phyloP scores from a whole-genome alignment of 1,140 invertebrate species.

The Aphis craccivora region DNA sequence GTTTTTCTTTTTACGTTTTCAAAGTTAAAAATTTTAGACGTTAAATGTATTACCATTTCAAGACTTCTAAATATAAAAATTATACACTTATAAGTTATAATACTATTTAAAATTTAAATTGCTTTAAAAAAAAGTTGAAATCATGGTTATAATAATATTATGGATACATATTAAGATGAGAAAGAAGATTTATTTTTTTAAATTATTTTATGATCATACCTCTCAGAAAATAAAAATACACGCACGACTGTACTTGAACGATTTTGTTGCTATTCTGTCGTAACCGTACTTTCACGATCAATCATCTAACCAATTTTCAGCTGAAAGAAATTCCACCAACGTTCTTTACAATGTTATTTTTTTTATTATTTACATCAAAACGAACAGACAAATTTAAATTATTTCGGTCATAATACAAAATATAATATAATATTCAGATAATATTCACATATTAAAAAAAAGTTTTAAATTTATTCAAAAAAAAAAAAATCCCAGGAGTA shows the following conservation, averaged over 20 bases:
- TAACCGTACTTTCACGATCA: slow-evolving; percentile 28
- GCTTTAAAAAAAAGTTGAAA: background rate
- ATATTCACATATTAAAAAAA: slow-evolving; percentile 29
- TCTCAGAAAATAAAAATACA: slow-evolving; percentile 1
- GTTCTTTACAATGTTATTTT: background rate
- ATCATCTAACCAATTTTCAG: slow-evolving; percentile 32
- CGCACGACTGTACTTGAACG: slow-evolving; percentile 33
- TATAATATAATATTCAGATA: background rate
- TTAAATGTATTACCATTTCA: background rate
- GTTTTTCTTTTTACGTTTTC: background rate
- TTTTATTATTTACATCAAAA: slow-evolving; percentile 29
- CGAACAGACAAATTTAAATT: slow-evolving; percentile 31
- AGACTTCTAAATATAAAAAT: background rate
- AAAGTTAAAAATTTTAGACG: background rate
- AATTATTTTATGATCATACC: slow-evolving; percentile 5
- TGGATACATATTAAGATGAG: background rate
- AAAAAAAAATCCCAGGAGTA: background rate
- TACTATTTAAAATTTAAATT: background rate
- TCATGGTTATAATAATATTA: background rate
- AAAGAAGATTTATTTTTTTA: slow-evolving; percentile 14
- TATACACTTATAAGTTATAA: background rate
- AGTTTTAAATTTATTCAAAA: background rate
- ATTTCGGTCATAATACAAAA: background rate
- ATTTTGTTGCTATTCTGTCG: slow-evolving; percentile 27
- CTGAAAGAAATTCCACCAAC: slow-evolving; percentile 2